A percentile compares a stretch with the other conserved stretches of the same genome.
Evolutionary conservation across 2,888 invertebrate species (phyloP).

Genomic region (Oscheius onirici): DNA sequence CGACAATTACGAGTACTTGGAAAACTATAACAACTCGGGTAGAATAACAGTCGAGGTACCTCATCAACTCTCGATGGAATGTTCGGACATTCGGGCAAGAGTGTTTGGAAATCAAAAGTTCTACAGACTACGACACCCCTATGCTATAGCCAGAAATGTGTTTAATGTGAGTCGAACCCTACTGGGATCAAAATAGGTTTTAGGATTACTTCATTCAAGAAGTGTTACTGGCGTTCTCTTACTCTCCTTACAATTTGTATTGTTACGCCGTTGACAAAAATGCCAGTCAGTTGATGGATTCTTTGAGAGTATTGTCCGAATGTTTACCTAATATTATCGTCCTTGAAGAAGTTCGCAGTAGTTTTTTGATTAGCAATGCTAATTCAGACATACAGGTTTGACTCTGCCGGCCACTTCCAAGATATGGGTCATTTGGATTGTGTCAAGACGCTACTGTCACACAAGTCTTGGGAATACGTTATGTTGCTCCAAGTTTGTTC

Average conservation of each 20-base stretch:
- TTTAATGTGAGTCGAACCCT: slow-evolving; percentile 14
- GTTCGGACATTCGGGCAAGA: neutral
- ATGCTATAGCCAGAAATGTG: slow-evolving; percentile 20
- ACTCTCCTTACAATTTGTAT: slow-evolving; percentile 10
- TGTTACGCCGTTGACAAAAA: slow-evolving; percentile 16
- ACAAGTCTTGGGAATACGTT: slow-evolving; percentile 13
- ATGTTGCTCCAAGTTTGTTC: slow-evolving; percentile 4
- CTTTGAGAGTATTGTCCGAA: neutral
- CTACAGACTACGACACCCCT: neutral
- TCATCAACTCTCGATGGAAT: slow-evolving; percentile 6
- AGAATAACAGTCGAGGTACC: neutral
- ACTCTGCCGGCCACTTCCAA: slow-evolving; percentile 24
- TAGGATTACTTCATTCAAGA: slow-evolving; percentile 25
- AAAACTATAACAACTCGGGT: neutral
- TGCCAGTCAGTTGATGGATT: neutral
- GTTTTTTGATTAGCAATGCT: no score
- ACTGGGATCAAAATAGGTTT: no score
- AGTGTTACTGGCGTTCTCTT: slow-evolving; percentile 6
- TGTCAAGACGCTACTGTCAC: neutral
- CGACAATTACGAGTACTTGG: slow-evolving; percentile 2
- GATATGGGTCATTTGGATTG: slow-evolving; percentile 16
- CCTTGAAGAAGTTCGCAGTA: neutral
- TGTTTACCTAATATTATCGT: slow-evolving; percentile 15
- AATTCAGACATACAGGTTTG: slow-evolving; percentile 12
- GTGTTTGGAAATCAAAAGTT: neutral